Conservation (phyloP, 2,113 vertebrate genomes). For the Lophotis ruficrista region DNA sequence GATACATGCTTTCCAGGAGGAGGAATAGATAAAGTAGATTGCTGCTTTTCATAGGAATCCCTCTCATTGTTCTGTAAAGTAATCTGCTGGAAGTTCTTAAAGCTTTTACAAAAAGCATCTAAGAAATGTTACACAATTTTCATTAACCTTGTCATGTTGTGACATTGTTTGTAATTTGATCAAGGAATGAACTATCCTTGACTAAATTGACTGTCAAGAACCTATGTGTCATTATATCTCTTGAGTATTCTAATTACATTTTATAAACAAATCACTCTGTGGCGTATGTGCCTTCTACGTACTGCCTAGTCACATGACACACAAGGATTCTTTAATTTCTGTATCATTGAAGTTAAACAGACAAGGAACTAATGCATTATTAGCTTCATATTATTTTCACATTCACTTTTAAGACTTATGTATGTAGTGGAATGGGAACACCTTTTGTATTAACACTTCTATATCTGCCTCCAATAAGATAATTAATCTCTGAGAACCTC, state of each 20-base stretch:
- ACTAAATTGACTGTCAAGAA: neutral
- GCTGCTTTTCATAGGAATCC: neutral
- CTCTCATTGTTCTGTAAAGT: neutral
- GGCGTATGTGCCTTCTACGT: neutral
- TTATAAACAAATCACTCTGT: neutral
- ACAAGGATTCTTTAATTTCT: neutral
- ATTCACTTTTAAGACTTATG: neutral
- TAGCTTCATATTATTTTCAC: neutral
- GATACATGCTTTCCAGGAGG: neutral
- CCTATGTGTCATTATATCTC: neutral
- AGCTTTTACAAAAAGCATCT: neutral
- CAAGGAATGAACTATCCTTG: neutral
- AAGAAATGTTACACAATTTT: neutral
- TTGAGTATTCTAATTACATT: neutral
- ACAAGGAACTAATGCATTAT: neutral
- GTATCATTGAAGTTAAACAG: neutral
- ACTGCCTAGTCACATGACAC: neutral
- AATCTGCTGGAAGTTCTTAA: neutral
- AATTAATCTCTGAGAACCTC: neutral
- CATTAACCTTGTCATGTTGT: neutral
- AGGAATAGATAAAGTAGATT: neutral
- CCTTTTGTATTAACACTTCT: neutral
- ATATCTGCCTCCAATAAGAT: neutral
- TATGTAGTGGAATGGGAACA: neutral
- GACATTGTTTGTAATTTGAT: neutral